phyloP scores from a whole-genome alignment of 2,797 vertebrate genomes.

The Spinus pinus region DNA sequence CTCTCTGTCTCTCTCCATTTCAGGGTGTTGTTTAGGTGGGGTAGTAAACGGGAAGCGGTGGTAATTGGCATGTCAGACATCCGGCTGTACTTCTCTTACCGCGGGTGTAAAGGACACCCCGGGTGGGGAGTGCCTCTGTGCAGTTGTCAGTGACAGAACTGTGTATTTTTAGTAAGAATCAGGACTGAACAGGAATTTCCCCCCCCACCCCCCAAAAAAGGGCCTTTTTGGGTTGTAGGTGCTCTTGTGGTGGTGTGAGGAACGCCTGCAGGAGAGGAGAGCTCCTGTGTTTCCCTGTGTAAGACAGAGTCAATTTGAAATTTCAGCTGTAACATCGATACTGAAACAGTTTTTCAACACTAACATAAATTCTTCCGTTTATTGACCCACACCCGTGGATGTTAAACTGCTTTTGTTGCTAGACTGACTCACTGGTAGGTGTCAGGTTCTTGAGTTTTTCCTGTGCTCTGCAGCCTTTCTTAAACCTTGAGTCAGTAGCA shows the following conservation, averaged over 20 bases:
- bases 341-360: neutral
- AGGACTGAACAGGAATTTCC: neutral
- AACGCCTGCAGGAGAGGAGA: neutral
- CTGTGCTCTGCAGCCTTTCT: neutral
- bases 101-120: neutral
- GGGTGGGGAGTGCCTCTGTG: neutral
- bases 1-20: neutral
- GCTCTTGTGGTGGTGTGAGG: neutral
- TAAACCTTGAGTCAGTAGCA: neutral
- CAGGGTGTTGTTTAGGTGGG: neutral
- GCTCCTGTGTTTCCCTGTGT: neutral
- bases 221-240: neutral
- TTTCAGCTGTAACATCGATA: neutral
- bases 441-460: neutral
- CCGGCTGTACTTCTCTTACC: neutral
- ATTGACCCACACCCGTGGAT: neutral
- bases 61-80: neutral
- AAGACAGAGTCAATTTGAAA: neutral
- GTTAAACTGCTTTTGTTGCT: slow-evolving; percentile 6
- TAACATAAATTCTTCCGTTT: neutral
- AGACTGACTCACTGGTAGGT: neutral
- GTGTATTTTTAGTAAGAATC: neutral
- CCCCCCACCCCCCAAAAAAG: fast-evolving
- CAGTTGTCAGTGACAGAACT: neutral
- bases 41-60: neutral